Evolutionary conservation across 2,797 vertebrate species (phyloP).

Genomic region (Neosilurus hyrtlii): DNA sequence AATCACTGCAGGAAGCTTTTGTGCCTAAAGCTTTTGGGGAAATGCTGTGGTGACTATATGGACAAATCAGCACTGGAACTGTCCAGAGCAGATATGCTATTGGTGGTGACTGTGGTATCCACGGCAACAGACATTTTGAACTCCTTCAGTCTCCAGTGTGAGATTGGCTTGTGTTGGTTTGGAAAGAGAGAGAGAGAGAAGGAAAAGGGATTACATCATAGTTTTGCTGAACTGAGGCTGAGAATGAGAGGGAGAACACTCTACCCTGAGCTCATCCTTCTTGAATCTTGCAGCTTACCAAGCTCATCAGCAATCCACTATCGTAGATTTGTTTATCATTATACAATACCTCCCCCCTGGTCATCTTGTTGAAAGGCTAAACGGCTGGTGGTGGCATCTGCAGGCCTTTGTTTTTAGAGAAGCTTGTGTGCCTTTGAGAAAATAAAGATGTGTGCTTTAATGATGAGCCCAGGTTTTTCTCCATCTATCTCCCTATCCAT

Average conservation of each 20-base stretch:
- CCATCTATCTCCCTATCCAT: not conserved
- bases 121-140: conserved; percentile 73
- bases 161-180: conserved; percentile 40
- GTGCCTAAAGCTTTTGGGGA: not conserved
- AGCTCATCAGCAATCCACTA: conserved; percentile 15
- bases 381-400: conserved; percentile 26
- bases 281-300: conserved; percentile 4
- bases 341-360: not conserved
- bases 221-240: conserved; percentile 31
- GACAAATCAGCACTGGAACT: conserved; percentile 17
- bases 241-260: not conserved
- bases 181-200: conserved; percentile 2
- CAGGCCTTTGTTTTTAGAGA: conserved; percentile 9
- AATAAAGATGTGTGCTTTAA: not conserved
- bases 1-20: not conserved
- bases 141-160: conserved; percentile 57
- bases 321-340: conserved; percentile 3
- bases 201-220: conserved; percentile 52
- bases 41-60: conserved; percentile 7
- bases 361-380: not conserved
- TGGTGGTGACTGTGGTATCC: conserved; percentile 59
- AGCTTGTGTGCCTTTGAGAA: not conserved
- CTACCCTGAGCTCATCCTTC: conserved; percentile 20
- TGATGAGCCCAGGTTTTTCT: conserved; percentile 7
- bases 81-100: conserved; percentile 38